Conservation (phyloP, 2,797 vertebrate genomes). For the Sebastes itinus region DNA sequence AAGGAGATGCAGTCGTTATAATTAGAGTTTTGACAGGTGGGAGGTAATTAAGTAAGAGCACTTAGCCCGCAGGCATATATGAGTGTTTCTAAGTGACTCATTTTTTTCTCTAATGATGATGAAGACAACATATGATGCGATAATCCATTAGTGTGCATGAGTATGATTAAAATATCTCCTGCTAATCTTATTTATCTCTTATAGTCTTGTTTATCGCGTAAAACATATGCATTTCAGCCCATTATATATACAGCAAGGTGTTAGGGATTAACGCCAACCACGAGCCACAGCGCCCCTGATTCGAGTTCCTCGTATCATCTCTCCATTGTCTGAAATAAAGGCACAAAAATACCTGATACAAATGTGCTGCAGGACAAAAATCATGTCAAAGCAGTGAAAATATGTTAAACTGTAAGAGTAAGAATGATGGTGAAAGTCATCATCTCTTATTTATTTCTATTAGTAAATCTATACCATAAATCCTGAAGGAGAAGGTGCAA, state of each 20-base stretch:
- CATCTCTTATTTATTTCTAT: background rate
- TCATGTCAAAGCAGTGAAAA: background rate
- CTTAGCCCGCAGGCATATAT: slow-evolving; percentile 28
- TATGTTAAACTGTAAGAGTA: background rate
- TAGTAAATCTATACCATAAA: background rate
- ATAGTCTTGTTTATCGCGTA: background rate
- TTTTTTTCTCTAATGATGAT: slow-evolving; percentile 48
- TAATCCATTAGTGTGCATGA: slow-evolving; percentile 2
- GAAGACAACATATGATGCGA: slow-evolving; percentile 31
- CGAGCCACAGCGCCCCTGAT: background rate
- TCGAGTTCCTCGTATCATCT: background rate
- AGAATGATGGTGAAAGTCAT: background rate
- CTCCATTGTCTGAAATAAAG: background rate
- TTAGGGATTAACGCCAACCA: background rate
- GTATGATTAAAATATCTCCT: background rate
- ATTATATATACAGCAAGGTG: background rate
- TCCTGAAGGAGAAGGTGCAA: background rate
- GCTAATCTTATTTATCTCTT: background rate
- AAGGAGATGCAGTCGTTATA: background rate
- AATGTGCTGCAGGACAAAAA: background rate
- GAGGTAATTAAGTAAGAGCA: slow-evolving; percentile 43
- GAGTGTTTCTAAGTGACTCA: slow-evolving; percentile 36
- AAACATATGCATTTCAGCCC: background rate
- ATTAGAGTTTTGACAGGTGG: slow-evolving; percentile 43
- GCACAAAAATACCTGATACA: background rate